Base-by-base conservation (phyloP, 2,888 invertebrate genomes). In the Zhuqinia jingwanae region DNA sequence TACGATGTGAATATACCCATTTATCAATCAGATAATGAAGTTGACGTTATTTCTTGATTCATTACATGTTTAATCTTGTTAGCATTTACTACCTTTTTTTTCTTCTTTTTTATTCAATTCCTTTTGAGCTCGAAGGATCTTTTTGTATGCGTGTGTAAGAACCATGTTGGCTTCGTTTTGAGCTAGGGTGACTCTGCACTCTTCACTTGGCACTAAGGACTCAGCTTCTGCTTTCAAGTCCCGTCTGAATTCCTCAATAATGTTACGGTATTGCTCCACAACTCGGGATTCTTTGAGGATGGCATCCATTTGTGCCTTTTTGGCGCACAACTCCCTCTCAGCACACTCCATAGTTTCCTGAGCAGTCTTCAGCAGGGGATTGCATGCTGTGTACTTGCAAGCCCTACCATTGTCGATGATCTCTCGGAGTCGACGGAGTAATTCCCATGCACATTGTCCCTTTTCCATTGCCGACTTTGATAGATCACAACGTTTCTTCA, bases 61-160 rank as follows among this genome's bases (percentile, higher is more conserved):
- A n/a, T n/a, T n/a, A n/a, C n/a, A n/a, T n/a, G n/a, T n/a, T n/a
- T n/a, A n/a, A 56, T 17, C 22, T 20, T 11, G 10, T 45, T 45
- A 82, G 22, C 82, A 82, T 42, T 47, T 45, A 1, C 42, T 47
- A 47, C 68, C 68, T 10, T 6, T 27, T 20, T n/a, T 17, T n/a
- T n/a, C n/a, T n/a, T n/a, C n/a, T n/a, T 85, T 85, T 50, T 88
- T 81, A 47, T 86, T 88, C 88, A 90, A 85, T 60, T 91, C 91
- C 86, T 90, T 91, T 58, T 91, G 91, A 27, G 88, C 65, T 15
- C 90, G 90, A 36, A 90, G 87, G 47, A 91, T 89, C 81, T 90
- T 90, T 68, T 90, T 90, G 89, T 91, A 91, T n/a, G 91, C 90
- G 36, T 90, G 90, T 70, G 90, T 89, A 25, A 90, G 63, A 78